Base-by-base conservation (phyloP, 2,113 vertebrate genomes). In the Hippocampus mohnikei region DNA sequence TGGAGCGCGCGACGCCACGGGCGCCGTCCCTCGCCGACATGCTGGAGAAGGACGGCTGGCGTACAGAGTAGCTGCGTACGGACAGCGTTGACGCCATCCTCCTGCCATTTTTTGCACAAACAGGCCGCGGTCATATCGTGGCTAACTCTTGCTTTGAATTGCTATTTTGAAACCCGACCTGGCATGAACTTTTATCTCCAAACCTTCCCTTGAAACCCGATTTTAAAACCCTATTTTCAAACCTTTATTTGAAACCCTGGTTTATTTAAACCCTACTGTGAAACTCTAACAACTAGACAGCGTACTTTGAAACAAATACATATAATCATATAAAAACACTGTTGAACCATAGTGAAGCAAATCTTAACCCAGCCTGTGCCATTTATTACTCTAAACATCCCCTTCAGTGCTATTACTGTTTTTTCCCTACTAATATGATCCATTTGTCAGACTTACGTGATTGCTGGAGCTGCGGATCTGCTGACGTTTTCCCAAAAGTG, bases 41-140 rank as follows among this genome's bases (percentile, higher is more conserved):
- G 82, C 81, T 91, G 78, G 92, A 92, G 79, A 91, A 91, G 70
- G 89, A 90, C 2, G 89, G 86, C 70, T 85, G 87, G 40, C 88
- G 88, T 15, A 76, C 53, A 0, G 90, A 84, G 83, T 82, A 79
- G 73, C 86, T 87, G 60, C 88, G 86, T 66, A 85, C 29, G 5
- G 92, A 92, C 64, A 85, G 63, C 33, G 84, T 85, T 58, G 89
- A 90, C 23, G 88, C 82, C 91, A 93, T 93, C 50, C 68, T 89
- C 15, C 75, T 75, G 25, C 1, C 7, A 25, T 9, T 46, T 27
- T 37, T 16, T 37, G 8, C 27, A 33, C 16, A 60, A 33, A 60
- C 27, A 8, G 15, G 7, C 27, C 58, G 9, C 27, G 0, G 8
- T 18, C 18, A 60, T 18, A 60, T 23, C 27, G 13, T 60, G 50